Evolutionary conservation across 2,113 vertebrate genomes (phyloP).

Genomic region (Cyprinodon tularosa): DNA sequence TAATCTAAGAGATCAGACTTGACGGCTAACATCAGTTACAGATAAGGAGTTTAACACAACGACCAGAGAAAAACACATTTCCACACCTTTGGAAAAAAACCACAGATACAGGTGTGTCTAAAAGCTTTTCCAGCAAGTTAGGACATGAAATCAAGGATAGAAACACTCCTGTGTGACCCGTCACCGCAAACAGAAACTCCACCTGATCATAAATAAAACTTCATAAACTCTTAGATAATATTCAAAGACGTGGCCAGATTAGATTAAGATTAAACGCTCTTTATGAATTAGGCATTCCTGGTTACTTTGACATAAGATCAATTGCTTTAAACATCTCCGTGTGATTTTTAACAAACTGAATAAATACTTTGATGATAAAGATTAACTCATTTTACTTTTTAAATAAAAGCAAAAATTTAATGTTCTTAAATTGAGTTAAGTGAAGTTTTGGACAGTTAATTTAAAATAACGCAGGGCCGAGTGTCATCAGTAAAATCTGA

Average conservation of each 20-base stretch:
- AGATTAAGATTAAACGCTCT: neutral
- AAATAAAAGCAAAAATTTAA: too few species aligned
- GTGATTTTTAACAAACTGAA: too few species aligned
- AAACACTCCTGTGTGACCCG: slow-evolving; percentile 22
- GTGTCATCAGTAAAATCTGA: too few species aligned
- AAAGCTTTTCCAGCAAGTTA: slow-evolving; percentile 34
- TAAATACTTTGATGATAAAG: too few species aligned
- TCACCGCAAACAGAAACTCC: slow-evolving; percentile 21
- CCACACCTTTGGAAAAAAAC: slow-evolving; percentile 10
- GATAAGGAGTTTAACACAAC: slow-evolving; percentile 31
- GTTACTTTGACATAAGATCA: too few species aligned
- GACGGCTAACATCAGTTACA: neutral
- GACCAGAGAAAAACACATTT: neutral
- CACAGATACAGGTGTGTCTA: neutral
- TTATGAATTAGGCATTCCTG: neutral
- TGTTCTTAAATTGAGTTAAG: too few species aligned
- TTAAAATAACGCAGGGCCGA: too few species aligned
- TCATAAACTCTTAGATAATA: neutral
- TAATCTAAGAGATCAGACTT: neutral
- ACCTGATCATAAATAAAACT: neutral
- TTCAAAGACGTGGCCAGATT: neutral
- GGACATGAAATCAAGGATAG: slow-evolving; percentile 49
- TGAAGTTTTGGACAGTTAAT: too few species aligned
- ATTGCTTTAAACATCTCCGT: too few species aligned
- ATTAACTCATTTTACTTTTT: too few species aligned